phyloP scores from a whole-genome alignment of 2,797 vertebrate genomes.

The Periophthalmus magnuspinnatus region DNA sequence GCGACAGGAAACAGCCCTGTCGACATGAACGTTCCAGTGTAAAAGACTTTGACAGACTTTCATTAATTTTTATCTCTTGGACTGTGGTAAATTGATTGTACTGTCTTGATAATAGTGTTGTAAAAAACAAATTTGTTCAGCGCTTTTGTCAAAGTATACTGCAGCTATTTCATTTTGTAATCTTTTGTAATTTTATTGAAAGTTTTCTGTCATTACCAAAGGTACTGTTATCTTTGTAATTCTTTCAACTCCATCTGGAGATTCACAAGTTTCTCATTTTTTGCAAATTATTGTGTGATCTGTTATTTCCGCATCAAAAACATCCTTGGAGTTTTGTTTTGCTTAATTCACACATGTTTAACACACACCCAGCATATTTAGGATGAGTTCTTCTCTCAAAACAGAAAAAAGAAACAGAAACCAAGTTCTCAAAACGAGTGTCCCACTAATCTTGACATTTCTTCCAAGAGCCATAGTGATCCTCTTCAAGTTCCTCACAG shows the following conservation, averaged over 20 bases:
- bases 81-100: neutral
- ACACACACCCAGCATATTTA: too few species aligned
- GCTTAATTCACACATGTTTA: too few species aligned
- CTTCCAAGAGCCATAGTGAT: too few species aligned
- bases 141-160: neutral
- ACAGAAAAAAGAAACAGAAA: too few species aligned
- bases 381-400: too few species aligned
- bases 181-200: neutral
- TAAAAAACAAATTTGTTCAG: neutral
- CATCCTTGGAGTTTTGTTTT: too few species aligned
- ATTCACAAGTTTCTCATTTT: neutral
- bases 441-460: too few species aligned
- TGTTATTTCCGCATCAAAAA: too few species aligned
- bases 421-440: too few species aligned
- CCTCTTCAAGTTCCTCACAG: too few species aligned
- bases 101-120: neutral
- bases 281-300: neutral
- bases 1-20: neutral
- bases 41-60: neutral
- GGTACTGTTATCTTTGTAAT: neutral
- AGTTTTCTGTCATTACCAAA: neutral
- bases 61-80: neutral
- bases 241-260: neutral
- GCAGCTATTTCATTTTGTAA: neutral
- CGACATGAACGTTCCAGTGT: neutral